phyloP scores from a whole-genome alignment of 2,797 vertebrate species.

The Eupleurogrammus muticus region DNA sequence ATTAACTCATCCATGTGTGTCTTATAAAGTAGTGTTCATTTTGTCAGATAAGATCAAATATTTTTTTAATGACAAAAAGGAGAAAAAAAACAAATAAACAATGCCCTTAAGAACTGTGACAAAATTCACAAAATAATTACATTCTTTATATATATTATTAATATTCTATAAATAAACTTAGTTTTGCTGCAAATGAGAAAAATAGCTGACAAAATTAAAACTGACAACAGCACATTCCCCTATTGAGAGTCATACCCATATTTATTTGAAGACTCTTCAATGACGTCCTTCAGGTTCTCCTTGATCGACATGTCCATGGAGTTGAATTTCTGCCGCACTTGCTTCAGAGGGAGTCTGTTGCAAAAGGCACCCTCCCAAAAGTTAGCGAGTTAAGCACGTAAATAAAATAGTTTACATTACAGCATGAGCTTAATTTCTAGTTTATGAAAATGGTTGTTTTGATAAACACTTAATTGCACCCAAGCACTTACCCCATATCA shows the following conservation, averaged over 20 bases:
- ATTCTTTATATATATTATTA: too few species aligned
- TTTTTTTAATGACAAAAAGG: too few species aligned
- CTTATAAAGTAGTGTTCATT: too few species aligned
- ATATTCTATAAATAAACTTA: too few species aligned
- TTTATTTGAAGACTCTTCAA: slow-evolving; percentile 97
- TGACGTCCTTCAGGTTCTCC: slow-evolving; percentile 95
- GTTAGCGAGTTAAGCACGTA: neutral
- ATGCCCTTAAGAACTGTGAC: too few species aligned
- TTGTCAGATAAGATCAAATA: too few species aligned
- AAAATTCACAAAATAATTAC: too few species aligned
- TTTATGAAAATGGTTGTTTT: neutral
- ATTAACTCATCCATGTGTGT: neutral
- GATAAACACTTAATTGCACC: neutral
- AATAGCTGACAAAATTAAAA: too few species aligned
- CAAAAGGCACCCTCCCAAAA: neutral
- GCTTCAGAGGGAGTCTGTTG: slow-evolving; percentile 92
- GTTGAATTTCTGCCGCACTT: slow-evolving; percentile 96
- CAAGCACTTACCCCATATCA: slow-evolving; percentile 90
- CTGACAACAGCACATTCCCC: neutral
- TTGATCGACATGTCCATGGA: slow-evolving; percentile 97
- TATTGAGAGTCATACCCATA: slow-evolving; percentile 87
- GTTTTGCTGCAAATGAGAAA: too few species aligned
- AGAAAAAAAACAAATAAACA: too few species aligned
- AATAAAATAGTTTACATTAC: neutral
- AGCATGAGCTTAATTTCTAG: neutral